Conservation (phyloP, 37 sponge, comb jelly and placozoan genomes). For the Bolinopsis microptera region DNA sequence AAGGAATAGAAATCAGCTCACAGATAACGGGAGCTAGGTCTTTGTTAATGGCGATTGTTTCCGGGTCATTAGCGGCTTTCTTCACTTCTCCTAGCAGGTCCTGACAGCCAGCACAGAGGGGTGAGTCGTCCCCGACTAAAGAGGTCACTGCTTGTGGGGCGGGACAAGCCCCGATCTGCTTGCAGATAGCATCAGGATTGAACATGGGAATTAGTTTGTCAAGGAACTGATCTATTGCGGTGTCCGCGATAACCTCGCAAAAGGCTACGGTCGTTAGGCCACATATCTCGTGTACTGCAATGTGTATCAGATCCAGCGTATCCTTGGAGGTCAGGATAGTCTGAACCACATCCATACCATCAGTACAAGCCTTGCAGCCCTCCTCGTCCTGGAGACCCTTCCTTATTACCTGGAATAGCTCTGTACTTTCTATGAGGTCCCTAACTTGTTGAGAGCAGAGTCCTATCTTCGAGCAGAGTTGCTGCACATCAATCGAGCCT, state of each 20-base stretch:
- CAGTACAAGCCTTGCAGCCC: constrained; percentile 35
- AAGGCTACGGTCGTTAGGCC: neutral
- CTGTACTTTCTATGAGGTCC: neutral
- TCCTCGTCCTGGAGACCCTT: neutral
- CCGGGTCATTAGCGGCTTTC: constrained; percentile 37
- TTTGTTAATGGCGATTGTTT: neutral
- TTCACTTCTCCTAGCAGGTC: constrained; percentile 37
- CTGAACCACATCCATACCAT: constrained; percentile 7
- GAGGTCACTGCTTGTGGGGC: neutral
- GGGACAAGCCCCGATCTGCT: neutral
- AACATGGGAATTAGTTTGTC: neutral
- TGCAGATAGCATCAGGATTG: neutral
- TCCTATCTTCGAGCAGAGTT: neutral
- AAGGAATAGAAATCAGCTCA: neutral
- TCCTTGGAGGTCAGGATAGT: neutral
- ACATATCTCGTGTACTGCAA: constrained; percentile 49
- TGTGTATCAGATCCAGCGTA: constrained; percentile 29
- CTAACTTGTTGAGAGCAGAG: constrained; percentile 29
- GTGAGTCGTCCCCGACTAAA: neutral
- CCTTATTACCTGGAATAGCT: neutral
- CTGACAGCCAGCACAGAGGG: neutral
- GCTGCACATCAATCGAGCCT: neutral
- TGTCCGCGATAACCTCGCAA: neutral
- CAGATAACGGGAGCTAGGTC: neutral
- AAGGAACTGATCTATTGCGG: constrained; percentile 20